These are phyloP conservation scores for Drosophila pruinosa DNA, from an alignment of 1,140 invertebrate species.

Conservation along the genomic window DNA sequence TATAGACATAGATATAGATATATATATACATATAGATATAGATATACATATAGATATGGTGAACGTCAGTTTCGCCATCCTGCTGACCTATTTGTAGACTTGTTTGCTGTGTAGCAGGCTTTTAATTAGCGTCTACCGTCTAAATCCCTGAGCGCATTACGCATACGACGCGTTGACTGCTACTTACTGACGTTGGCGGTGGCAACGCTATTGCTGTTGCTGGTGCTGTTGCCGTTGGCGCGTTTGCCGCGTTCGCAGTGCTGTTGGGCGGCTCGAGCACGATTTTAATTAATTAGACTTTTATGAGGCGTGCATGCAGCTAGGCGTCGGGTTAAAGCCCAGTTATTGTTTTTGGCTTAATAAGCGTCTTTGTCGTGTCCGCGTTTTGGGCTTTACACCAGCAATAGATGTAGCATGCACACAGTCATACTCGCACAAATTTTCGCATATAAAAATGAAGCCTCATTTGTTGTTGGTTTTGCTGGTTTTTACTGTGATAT, in stretches of 20 bases:
- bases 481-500: constrained; percentile 23
- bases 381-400: constrained; percentile 60
- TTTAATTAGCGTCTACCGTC: constrained; percentile 72
- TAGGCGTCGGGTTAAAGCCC: constrained; percentile 68
- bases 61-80: constrained; percentile 32
- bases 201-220: constrained; percentile 2
- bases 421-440: not conserved
- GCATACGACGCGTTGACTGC: constrained; percentile 68
- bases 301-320: constrained; percentile 75
- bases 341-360: constrained; percentile 71
- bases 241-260: constrained; percentile 33
- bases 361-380: constrained; percentile 54
- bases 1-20: not conserved
- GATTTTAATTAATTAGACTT: constrained; percentile 81
- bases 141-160: constrained; percentile 71
- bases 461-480: constrained; percentile 48
- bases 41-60: not conserved
- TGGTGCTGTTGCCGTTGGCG: constrained; percentile 30
- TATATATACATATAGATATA: not conserved
- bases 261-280: constrained; percentile 63
- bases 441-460: constrained; percentile 62
- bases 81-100: constrained; percentile 18
- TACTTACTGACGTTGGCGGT: constrained; percentile 22
- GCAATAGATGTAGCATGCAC: constrained; percentile 25
- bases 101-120: constrained; percentile 62